phyloP scores from a whole-genome alignment of 2,797 vertebrate genomes.

The Pangasius mekongensis region DNA sequence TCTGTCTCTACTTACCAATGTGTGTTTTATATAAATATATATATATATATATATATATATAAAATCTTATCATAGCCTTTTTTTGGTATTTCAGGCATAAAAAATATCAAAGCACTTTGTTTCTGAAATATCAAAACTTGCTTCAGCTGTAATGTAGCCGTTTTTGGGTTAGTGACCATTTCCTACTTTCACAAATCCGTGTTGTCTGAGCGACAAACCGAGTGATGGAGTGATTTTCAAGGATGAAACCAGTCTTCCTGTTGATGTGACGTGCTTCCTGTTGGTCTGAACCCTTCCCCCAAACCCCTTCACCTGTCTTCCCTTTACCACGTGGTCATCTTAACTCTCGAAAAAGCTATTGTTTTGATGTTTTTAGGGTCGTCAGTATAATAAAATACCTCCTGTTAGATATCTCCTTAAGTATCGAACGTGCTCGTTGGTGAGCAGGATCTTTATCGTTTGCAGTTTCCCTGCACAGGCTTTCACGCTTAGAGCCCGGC shows the following conservation, averaged over 20 bases:
- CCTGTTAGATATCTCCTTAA: conserved; percentile 68
- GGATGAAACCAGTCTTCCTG: conserved; percentile 75
- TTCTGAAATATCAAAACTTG: conserved; percentile 74
- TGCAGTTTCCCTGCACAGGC: background rate
- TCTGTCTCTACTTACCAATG: conserved; percentile 60
- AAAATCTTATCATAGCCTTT: conserved; percentile 59
- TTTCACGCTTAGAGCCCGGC: conserved; percentile 40
- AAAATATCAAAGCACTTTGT: conserved; percentile 70
- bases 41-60: conserved; percentile 32
- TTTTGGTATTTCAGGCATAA: conserved; percentile 77
- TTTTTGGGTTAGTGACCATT: conserved; percentile 67
- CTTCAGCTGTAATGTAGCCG: conserved; percentile 80
- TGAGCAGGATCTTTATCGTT: conserved; percentile 70
- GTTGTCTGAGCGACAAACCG: conserved; percentile 59
- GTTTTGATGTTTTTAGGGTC: conserved; percentile 72
- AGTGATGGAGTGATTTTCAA: conserved; percentile 23
- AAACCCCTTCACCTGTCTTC: conserved; percentile 68
- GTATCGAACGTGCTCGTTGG: conserved; percentile 54
- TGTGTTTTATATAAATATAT: conserved; percentile 39
- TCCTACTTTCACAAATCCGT: conserved; percentile 58
- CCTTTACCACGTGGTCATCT: conserved; percentile 72
- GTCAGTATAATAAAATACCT: conserved; percentile 76
- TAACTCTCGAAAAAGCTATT: conserved; percentile 70
- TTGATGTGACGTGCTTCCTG: conserved; percentile 74
- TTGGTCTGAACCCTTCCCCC: conserved; percentile 58